A percentile compares a stretch with the other conserved stretches of the same genome.
These are phyloP conservation scores for Melanostoma scalare DNA, from an alignment of 2,888 invertebrate genomes.

Conservation along the genomic window DNA sequence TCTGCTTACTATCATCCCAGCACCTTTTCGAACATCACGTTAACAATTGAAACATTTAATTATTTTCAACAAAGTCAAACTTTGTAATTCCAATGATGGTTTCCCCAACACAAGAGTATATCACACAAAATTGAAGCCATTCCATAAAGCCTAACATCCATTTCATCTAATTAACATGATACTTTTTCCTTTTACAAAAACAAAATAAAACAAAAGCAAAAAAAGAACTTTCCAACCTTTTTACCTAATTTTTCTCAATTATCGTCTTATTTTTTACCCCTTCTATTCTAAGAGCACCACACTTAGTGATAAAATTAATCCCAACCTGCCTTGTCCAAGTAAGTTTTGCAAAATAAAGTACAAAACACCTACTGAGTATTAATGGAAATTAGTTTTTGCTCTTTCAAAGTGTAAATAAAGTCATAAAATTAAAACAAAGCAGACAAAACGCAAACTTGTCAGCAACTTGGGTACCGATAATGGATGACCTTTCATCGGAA, in stretches of 20 bases:
- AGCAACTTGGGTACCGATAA: conserved; percentile 15
- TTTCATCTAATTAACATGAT: background rate
- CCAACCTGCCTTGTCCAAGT: background rate
- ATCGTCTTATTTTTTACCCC: background rate
- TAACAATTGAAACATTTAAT: too few species aligned
- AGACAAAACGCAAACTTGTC: conserved; percentile 30
- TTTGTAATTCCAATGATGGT: too few species aligned
- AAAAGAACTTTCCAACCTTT: background rate
- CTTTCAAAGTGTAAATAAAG: conserved; percentile 54
- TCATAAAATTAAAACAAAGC: conserved; percentile 17
- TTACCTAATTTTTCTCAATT: background rate
- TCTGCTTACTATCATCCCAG: too few species aligned
- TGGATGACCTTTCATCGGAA: conserved; percentile 61
- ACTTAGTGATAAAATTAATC: conserved; percentile 2
- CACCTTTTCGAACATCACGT: too few species aligned
- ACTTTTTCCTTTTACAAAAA: background rate
- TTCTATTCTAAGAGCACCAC: background rate
- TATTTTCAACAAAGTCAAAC: too few species aligned
- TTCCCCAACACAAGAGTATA: too few species aligned
- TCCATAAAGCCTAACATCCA: too few species aligned
- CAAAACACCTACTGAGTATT: conserved; percentile 51
- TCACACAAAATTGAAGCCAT: too few species aligned
- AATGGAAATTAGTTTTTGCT: conserved; percentile 65
- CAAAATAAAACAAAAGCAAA: background rate
- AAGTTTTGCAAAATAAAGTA: conserved; percentile 36